Evolutionary conservation across 2,888 invertebrate species (phyloP).

Genomic region (Lasioglossum oenotherae): DNA sequence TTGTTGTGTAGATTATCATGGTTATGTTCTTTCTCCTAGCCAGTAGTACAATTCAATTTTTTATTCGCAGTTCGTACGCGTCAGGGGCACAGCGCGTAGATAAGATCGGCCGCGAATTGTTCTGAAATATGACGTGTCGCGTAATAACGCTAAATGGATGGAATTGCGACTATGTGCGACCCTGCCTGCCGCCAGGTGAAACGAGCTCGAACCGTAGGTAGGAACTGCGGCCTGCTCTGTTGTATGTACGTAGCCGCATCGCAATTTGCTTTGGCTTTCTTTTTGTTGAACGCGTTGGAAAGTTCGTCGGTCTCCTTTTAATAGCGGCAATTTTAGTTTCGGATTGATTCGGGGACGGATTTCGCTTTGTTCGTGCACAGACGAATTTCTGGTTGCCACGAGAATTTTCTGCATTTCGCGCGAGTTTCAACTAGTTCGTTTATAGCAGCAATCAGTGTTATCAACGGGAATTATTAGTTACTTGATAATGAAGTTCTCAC

Average conservation of each 20-base stretch:
- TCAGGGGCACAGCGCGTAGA: neutral
- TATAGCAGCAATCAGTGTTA: too few species aligned
- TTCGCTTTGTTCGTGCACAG: neutral
- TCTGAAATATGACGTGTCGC: slow-evolving; percentile 11
- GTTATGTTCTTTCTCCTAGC: neutral
- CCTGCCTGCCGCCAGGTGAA: neutral
- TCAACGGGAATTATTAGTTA: too few species aligned
- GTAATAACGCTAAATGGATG: slow-evolving; percentile 1
- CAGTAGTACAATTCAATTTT: neutral
- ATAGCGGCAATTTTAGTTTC: neutral
- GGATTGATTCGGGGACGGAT: neutral
- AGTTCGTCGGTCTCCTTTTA: neutral
- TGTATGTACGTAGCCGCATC: neutral
- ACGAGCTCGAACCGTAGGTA: neutral
- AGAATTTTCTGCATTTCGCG: neutral
- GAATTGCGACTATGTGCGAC: slow-evolving; percentile 3
- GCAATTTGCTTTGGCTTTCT: neutral
- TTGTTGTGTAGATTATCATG: neutral
- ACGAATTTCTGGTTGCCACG: too few species aligned
- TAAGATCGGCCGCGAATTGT: slow-evolving; percentile 10
- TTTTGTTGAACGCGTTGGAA: neutral
- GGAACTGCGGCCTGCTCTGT: neutral
- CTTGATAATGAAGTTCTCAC: too few species aligned
- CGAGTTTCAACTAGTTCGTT: neutral
- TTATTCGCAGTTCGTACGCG: neutral